phyloP scores from a whole-genome alignment of 2,888 invertebrate genomes.

The Atethmia centrago region DNA sequence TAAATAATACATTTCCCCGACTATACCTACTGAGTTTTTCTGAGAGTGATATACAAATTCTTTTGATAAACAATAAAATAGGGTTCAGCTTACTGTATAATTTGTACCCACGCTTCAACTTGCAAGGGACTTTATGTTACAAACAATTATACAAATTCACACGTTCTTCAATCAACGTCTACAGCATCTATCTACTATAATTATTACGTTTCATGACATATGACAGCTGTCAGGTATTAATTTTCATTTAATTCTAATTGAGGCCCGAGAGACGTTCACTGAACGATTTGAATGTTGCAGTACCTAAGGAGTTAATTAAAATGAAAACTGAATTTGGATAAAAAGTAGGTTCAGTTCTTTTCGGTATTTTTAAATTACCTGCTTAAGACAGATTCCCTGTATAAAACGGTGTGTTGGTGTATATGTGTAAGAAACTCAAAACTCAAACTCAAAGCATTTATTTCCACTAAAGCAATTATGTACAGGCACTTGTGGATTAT shows the following conservation, averaged over 20 bases:
- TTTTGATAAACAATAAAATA: neutral
- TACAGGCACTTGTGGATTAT: too few relatives aligned
- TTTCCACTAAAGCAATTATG: too few relatives aligned
- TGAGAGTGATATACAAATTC: neutral
- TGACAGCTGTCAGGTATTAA: constrained; percentile 42
- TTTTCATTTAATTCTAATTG: constrained; percentile 6
- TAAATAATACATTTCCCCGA: neutral
- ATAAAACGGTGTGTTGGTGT: too few relatives aligned
- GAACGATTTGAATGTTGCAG: neutral
- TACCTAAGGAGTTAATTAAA: neutral
- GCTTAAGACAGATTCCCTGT: too few relatives aligned
- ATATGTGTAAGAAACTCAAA: too few relatives aligned
- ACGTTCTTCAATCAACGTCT: constrained; percentile 39
- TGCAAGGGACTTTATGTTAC: neutral
- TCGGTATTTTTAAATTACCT: too few relatives aligned
- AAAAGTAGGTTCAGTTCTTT: neutral
- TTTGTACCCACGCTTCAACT: neutral
- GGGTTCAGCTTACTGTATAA: neutral
- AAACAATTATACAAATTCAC: constrained; percentile 22
- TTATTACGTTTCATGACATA: constrained; percentile 13
- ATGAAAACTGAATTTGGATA: neutral
- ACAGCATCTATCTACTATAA: constrained; percentile 6
- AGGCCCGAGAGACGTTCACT: neutral
- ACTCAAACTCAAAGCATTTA: too few relatives aligned
- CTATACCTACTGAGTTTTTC: neutral